Evolutionary conservation across 2,888 invertebrate genomes (phyloP), one percentile per base, ranked within the genome.

Genomic region (Tetramorium bicarinatum): DNA sequence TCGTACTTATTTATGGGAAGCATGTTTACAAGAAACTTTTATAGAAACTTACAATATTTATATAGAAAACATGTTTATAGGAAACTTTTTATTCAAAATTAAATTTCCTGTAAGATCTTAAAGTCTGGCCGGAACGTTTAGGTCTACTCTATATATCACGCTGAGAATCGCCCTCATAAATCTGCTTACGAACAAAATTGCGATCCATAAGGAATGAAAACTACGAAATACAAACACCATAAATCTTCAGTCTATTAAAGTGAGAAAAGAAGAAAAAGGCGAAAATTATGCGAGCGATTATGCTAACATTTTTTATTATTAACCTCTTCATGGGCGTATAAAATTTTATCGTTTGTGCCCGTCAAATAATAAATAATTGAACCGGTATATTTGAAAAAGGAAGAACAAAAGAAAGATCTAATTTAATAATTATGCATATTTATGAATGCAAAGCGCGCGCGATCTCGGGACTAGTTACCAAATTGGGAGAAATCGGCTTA

Each of bases 361-460:
- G 29, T 34, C 25, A 29, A n/a, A 56, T 56, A 77, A 71, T 56
- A 29, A n/a, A 56, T 56, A 77, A 71, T 56, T 54, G 52, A 67
- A 44, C 29, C 49, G 75, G 49, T 62, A 49, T 41, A 49, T 34
- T 52, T 47, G 9, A 3, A 52, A 47, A 29, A n/a, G 6, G 0
- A 13, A 56, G 8, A 38, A 13, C 1, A 29, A 11, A 41, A 67
- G 9, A n/a, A 13, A 25, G 1, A 44, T 47, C 18, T 34, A 72
- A 56, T 79, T 79, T 71, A 71, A 79, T 79, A 71, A 29, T 54
- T 69, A 56, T 71, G 25, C 56, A 34, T 34, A 56, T 79, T 71
- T 44, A 74, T 59, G 18, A 25, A 38, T 47, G 34, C 21, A 34
- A 59, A 80, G 38, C 44, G 18, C 11, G 38, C 64, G 18, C 34